phyloP scores from a whole-genome alignment of 1,140 invertebrate genomes.

The Drosophila serrata region DNA sequence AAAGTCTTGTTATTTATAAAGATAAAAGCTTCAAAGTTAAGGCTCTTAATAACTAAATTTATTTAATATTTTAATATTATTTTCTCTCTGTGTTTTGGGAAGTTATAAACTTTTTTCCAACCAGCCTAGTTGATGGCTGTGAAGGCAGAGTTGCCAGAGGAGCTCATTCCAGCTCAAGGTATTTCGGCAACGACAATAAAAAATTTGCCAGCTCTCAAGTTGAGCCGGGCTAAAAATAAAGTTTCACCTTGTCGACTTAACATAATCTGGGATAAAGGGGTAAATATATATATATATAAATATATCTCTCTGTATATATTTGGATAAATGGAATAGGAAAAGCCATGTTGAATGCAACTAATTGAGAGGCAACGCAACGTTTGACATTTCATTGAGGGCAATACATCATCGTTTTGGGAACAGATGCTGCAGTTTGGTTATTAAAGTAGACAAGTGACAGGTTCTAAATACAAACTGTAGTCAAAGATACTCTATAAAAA shows the following conservation, averaged over 20 bases:
- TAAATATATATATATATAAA: background rate
- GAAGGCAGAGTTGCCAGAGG: background rate
- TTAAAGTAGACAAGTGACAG: slow-evolving; percentile 4
- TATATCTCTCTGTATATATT: background rate
- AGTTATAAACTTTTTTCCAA: slow-evolving; percentile 36
- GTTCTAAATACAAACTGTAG: background rate
- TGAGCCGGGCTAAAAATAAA: slow-evolving; percentile 45
- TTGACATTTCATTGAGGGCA: slow-evolving; percentile 28
- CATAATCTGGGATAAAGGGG: slow-evolving; percentile 13
- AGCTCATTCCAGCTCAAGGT: slow-evolving; percentile 24
- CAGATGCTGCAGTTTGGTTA: slow-evolving; percentile 36
- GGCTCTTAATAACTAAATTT: background rate
- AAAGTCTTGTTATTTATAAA: too few species aligned
- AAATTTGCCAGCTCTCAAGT: slow-evolving; percentile 35
- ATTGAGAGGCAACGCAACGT: slow-evolving; percentile 27
- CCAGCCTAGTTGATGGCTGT: slow-evolving; percentile 28
- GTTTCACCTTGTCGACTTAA: slow-evolving; percentile 40
- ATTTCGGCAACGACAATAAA: slow-evolving; percentile 34
- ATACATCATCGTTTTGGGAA: slow-evolving; percentile 45
- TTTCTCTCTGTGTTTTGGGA: slow-evolving; percentile 1
- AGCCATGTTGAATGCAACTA: slow-evolving; percentile 27
- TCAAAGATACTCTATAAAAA: slow-evolving; percentile 1
- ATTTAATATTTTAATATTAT: background rate
- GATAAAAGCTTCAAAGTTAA: background rate
- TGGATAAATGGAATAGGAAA: background rate